phyloP scores from a whole-genome alignment of 64 coral and sea anemone species.

The Hydrozoanthus tunicans region DNA sequence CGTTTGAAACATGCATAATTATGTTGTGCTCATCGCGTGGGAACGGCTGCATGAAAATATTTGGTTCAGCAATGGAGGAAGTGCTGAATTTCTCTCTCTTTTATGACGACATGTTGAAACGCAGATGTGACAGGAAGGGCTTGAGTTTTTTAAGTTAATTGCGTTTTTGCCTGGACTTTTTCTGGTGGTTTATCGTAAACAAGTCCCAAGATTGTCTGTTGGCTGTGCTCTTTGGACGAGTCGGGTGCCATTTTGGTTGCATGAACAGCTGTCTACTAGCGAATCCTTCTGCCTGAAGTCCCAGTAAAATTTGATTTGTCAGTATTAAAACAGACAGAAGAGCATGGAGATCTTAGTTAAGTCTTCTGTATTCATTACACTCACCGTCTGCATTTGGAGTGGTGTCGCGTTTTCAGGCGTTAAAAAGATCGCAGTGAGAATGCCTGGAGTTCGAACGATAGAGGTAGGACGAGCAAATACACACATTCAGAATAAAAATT shows the following conservation, averaged over 20 bases:
- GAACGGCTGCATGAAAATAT: background rate
- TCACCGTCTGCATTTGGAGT: background rate
- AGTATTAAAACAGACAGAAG: background rate
- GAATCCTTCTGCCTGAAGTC: no score
- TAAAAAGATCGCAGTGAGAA: background rate
- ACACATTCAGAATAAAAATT: background rate
- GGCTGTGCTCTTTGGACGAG: no score
- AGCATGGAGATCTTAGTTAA: background rate
- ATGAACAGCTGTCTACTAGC: no score
- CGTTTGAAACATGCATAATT: constrained; percentile 8
- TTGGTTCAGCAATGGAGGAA: background rate
- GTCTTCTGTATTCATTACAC: background rate
- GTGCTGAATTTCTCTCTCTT: constrained; percentile 1
- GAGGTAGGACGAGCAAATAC: constrained; percentile 2
- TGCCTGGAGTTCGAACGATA: background rate
- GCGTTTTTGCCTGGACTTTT: background rate
- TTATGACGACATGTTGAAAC: background rate
- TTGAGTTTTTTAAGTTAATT: background rate
- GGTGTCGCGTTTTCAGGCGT: background rate
- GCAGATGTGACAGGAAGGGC: background rate
- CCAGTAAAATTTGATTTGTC: background rate
- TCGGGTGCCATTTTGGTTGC: no score
- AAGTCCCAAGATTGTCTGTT: no score
- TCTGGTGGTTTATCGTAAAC: no score
- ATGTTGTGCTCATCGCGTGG: background rate